phyloP scores from a whole-genome alignment of 2,888 invertebrate genomes.

The Taenaris catops region DNA sequence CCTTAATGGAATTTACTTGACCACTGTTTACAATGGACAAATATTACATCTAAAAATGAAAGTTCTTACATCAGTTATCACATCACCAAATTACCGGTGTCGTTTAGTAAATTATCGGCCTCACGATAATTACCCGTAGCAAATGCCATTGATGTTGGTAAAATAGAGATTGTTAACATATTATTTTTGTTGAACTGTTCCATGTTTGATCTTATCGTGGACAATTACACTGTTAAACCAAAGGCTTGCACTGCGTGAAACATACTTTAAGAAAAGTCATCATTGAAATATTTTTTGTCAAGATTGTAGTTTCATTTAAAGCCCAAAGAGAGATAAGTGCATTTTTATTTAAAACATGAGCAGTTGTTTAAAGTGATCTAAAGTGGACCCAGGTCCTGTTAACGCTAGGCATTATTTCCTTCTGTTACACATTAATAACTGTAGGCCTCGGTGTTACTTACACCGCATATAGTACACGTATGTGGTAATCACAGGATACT shows the following conservation, averaged over 20 bases:
- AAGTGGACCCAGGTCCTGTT: constrained; percentile 1
- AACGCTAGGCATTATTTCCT: constrained; percentile 7
- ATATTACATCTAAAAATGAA: constrained; percentile 6
- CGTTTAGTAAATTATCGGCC: constrained; percentile 3
- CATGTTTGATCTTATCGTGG: neutral
- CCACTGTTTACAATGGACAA: neutral
- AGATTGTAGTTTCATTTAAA: too few relatives aligned
- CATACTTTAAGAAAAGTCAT: too few relatives aligned
- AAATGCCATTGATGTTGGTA: constrained; percentile 1
- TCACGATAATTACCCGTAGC: neutral
- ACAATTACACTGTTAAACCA: neutral
- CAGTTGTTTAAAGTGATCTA: constrained; percentile 3
- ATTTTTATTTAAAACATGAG: neutral
- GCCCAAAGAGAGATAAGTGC: neutral
- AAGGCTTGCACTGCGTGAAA: neutral
- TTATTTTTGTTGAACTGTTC: neutral
- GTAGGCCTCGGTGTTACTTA: constrained; percentile 7
- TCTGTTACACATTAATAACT: constrained; percentile 7
- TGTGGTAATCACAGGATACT: constrained; percentile 19
- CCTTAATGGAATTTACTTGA: constrained; percentile 1
- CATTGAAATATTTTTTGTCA: too few relatives aligned
- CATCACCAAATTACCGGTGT: constrained; percentile 6
- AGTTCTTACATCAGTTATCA: constrained; percentile 8
- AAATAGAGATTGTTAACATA: neutral
- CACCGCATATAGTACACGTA: constrained; percentile 2